Conservation (phyloP, 2,113 vertebrate species). For the Hippocampus guttulatus region DNA sequence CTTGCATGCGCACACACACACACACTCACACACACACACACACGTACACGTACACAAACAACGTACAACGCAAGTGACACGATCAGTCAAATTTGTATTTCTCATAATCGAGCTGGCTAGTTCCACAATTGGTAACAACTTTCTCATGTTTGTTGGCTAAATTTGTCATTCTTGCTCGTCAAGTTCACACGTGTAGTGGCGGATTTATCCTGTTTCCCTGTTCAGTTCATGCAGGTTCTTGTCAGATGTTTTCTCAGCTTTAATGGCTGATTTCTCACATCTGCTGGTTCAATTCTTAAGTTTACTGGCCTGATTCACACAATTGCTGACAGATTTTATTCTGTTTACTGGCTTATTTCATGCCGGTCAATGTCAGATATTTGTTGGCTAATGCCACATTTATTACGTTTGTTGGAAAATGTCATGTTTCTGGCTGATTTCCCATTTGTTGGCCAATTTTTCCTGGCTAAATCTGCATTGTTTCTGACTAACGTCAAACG, state of each 20-base stretch:
- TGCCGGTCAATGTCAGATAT: background rate
- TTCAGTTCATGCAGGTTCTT: too few relatives aligned
- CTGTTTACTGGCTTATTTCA: background rate
- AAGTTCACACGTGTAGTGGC: too few relatives aligned
- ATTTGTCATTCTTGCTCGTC: too few relatives aligned
- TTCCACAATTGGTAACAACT: background rate
- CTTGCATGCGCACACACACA: conserved; percentile 1
- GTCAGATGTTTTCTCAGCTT: background rate
- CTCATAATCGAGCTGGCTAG: background rate
- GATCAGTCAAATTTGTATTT: background rate
- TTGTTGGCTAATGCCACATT: background rate
- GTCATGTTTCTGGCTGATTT: background rate
- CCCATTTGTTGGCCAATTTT: background rate
- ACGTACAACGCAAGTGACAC: too few relatives aligned
- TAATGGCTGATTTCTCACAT: background rate
- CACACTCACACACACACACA: background rate
- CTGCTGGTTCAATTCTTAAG: background rate
- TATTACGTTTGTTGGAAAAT: too few relatives aligned
- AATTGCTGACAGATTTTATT: too few relatives aligned
- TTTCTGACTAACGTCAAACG: background rate
- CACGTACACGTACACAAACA: background rate
- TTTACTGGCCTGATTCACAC: background rate
- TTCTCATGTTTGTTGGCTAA: too few relatives aligned
- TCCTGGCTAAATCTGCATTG: too few relatives aligned
- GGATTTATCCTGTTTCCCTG: too few relatives aligned